A percentile compares a stretch with the other conserved stretches of the same genome.
These are phyloP conservation scores for Sepioteuthis lessoniana DNA, from an alignment of 2,888 invertebrate species.

Conservation along the genomic window DNA sequence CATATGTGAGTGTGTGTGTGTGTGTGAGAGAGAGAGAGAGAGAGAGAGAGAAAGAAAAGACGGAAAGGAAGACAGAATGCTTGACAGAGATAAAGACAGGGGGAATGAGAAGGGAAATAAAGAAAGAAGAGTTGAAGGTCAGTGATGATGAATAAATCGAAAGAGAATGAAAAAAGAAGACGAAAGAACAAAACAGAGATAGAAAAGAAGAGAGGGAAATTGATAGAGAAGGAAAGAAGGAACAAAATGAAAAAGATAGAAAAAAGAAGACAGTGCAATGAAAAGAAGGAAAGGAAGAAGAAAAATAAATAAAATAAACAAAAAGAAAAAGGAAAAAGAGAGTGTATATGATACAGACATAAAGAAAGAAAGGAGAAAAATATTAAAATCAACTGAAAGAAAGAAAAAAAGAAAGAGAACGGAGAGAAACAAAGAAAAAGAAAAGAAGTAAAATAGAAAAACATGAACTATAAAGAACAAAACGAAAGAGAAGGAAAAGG, in stretches of 20 bases:
- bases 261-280: too few relatives aligned
- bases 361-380: background rate
- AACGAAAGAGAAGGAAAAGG: background rate
- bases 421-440: background rate
- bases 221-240: too few relatives aligned
- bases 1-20: too few relatives aligned
- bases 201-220: too few relatives aligned
- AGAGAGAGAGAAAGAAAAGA: background rate
- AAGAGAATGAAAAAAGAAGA: too few relatives aligned
- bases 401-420: background rate
- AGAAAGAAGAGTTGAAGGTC: too few relatives aligned
- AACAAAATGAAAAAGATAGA: background rate
- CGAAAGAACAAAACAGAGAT: background rate
- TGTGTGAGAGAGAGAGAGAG: slow-evolving; percentile 35
- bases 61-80: background rate
- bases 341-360: background rate
- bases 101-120: background rate
- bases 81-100: background rate
- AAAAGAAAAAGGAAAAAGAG: fast-evolving
- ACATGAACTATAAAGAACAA: background rate
- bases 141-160: too few relatives aligned
- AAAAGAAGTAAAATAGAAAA: background rate
- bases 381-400: background rate
- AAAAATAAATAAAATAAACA: background rate
- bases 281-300: too few relatives aligned